Evolutionary conservation across 2,113 vertebrate species (phyloP).

Genomic region (Myrmophylax atrothorax): DNA sequence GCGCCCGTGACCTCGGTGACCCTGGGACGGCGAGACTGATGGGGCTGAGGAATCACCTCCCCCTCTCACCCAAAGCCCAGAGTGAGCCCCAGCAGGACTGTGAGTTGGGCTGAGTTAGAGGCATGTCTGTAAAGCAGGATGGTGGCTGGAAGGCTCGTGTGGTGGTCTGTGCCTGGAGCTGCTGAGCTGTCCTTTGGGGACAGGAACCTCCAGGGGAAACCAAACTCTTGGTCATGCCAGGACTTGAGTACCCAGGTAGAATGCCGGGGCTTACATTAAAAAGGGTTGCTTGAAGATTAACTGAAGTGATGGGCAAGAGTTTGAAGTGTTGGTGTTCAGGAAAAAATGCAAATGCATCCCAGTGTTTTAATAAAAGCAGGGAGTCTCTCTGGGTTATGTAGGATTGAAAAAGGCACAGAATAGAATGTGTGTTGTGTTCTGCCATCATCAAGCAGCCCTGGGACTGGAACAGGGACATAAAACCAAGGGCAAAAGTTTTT

Average conservation of each 20-base stretch:
- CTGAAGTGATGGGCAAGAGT: not conserved
- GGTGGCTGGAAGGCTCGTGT: not conserved
- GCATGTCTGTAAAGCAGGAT: not conserved
- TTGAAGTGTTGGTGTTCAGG: not conserved
- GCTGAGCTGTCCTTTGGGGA: not conserved
- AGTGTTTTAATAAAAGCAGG: not conserved
- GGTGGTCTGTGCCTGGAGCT: not conserved
- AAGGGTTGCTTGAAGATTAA: not conserved
- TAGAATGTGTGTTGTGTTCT: not conserved
- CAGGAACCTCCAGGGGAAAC: not conserved
- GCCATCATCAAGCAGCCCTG: not conserved
- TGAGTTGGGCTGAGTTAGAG: not conserved
- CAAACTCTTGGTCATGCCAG: not conserved
- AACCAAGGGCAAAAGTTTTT: not conserved
- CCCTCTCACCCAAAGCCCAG: accelerated
- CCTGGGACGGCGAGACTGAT: not conserved
- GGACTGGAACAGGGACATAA: not conserved
- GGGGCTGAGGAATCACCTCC: not conserved
- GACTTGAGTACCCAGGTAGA: not conserved
- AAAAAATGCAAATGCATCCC: not conserved
- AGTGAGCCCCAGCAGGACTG: not conserved
- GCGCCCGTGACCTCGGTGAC: not conserved
- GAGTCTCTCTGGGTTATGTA: not conserved
- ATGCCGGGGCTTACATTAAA: not conserved
- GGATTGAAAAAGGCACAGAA: not conserved